phyloP scores from a whole-genome alignment of 2,113 vertebrate genomes.

The Cynopterus brachyotis region DNA sequence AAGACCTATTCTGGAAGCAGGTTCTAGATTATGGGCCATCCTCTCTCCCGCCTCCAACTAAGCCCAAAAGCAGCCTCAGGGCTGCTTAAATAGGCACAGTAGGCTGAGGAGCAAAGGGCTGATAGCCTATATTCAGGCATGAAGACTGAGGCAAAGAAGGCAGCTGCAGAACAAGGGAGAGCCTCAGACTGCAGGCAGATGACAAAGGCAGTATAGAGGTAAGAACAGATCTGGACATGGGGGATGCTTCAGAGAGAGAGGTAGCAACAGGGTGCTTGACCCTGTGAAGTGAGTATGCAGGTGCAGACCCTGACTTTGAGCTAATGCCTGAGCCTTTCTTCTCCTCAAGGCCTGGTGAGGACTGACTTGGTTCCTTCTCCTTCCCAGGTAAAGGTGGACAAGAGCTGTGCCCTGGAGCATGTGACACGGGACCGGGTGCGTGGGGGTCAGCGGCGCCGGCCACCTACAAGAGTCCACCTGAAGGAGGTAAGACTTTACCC shows the following conservation, averaged over 20 bases:
- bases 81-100: not conserved
- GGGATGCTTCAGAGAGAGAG: not conserved
- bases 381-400: constrained; percentile 91
- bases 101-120: not conserved
- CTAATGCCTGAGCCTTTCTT: not conserved
- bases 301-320: not conserved
- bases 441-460: constrained; percentile 88
- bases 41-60: not conserved
- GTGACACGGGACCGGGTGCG: constrained; percentile 92
- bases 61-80: not conserved
- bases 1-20: not conserved
- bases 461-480: constrained; percentile 94
- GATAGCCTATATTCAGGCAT: not conserved
- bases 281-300: not conserved
- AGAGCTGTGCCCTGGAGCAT: constrained; percentile 91
- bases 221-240: not conserved
- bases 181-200: not conserved
- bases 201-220: not conserved
- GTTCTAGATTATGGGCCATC: not conserved
- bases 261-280: not conserved
- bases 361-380: not conserved
- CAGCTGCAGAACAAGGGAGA: not conserved
- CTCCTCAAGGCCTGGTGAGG: not conserved
- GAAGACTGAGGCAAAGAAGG: not conserved
- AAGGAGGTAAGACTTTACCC: constrained; percentile 89